Conservation (phyloP, 2,113 vertebrate species). For the Grus americana region DNA sequence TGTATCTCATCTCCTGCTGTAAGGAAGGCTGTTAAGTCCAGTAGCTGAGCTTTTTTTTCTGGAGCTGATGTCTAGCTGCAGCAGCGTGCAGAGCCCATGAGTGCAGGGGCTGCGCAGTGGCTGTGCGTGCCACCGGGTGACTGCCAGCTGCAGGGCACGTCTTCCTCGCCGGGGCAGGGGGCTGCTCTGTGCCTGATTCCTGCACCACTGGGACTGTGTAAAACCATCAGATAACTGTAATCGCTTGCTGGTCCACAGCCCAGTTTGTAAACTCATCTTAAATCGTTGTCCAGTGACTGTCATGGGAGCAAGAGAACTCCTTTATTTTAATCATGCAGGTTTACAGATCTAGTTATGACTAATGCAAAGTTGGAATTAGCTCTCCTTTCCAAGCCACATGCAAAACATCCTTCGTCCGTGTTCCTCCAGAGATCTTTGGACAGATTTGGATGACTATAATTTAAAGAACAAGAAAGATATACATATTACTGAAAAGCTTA, state of each 20-base stretch:
- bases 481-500: background rate
- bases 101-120: too few relatives aligned
- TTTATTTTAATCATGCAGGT: background rate
- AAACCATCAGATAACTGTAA: background rate
- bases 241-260: background rate
- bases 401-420: background rate
- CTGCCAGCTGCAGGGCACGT: background rate
- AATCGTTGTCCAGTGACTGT: background rate
- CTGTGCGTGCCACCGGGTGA: background rate
- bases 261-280: background rate
- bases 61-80: background rate
- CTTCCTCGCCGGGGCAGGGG: background rate
- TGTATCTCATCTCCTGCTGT: background rate
- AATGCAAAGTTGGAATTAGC: background rate
- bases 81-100: rapidly evolving
- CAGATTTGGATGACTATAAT: background rate
- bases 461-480: background rate
- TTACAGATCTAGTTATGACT: background rate
- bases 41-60: background rate
- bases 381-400: background rate
- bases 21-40: background rate
- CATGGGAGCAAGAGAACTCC: background rate
- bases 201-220: background rate
- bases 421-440: background rate
- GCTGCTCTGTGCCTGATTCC: rapidly evolving